Base-by-base conservation (phyloP, 1,140 invertebrate species). In the Cryptotermes secundus region DNA sequence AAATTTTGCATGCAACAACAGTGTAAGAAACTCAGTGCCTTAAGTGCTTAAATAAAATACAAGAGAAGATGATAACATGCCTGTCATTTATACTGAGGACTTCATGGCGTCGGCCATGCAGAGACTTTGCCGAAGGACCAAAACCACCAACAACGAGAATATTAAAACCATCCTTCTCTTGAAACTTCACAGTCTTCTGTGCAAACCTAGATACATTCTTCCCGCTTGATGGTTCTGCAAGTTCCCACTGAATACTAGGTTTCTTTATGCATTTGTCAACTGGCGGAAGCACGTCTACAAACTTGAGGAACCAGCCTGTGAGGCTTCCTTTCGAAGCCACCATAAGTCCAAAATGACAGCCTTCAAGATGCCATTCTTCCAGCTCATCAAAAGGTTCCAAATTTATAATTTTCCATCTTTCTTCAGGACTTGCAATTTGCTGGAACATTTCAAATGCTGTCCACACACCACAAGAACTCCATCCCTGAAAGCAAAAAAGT, bases 371-470 rank as follows among this genome's bases (percentile, higher is more conserved):
- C 88, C 89, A 91, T 86, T 92, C 91, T 88, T 93, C 92, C 87
- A 89, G 91, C 87, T 93, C 92, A 88, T 93, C 92, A 89, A 93
- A 93, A 3, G 89, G 87, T 87, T 93, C 92, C 34, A 92, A 85
- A 12, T 79, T 85, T 42, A 90, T 86, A 34, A 91, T 87, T 83
- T 88, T 85, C 19, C 85, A 38, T 82, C 88, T 87, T 85, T 93
- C 91, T 31, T 88, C 87, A 3, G 26, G 0, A n/a, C 87, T 31
- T 22, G 90, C 83, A 79, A 89, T 84, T 16, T 86, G 85, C 9
- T 85, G 84, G 82, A 89, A 92, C 53, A 92, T 89, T 83, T 91
- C 87, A 85, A 89, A 90, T 87, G 92, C 91, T 82, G 89, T 89
- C 38, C 88, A 81, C 9, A 87, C 86, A 83, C 86, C 85, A 86